Percentiles rank a stretch among this genome's conserved stretches.
These are phyloP conservation scores for Drosophila jambulina DNA, from an alignment of 1,140 invertebrate species.

Conservation along the genomic window DNA sequence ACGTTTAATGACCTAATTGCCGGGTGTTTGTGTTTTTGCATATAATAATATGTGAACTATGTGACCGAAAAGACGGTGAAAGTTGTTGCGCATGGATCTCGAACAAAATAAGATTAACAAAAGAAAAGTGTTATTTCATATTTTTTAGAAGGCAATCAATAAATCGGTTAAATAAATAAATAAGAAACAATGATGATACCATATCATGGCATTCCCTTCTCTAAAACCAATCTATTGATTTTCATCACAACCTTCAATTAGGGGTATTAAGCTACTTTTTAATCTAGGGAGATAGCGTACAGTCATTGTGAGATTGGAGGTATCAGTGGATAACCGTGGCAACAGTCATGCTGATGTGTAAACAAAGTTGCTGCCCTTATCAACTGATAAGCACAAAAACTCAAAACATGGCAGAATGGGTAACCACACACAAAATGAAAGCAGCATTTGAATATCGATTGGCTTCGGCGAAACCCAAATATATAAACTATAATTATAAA, in stretches of 20 bases:
- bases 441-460: constrained; percentile 44
- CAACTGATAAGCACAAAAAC: constrained; percentile 29
- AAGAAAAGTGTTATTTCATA: too few species aligned
- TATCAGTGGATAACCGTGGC: constrained; percentile 5
- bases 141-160: too few species aligned
- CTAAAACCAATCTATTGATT: neutral
- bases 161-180: too few species aligned
- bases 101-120: neutral
- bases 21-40: constrained; percentile 32
- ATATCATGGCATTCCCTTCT: neutral
- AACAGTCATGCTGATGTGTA: constrained; percentile 48
- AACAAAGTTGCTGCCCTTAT: constrained; percentile 36
- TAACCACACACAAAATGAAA: constrained; percentile 24
- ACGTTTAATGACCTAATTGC: constrained; percentile 63
- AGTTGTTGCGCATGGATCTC: constrained; percentile 35
- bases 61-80: constrained; percentile 41
- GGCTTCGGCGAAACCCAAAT: constrained; percentile 15
- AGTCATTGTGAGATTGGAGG: neutral
- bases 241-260: neutral
- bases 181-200: neutral
- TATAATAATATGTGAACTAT: constrained; percentile 39
- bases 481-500: constrained; percentile 42
- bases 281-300: neutral
- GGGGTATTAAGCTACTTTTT: neutral
- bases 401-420: neutral